These are phyloP conservation scores for Hoplostethus atlanticus DNA, from an alignment of 2,797 vertebrate genomes.

Conservation along the genomic window DNA sequence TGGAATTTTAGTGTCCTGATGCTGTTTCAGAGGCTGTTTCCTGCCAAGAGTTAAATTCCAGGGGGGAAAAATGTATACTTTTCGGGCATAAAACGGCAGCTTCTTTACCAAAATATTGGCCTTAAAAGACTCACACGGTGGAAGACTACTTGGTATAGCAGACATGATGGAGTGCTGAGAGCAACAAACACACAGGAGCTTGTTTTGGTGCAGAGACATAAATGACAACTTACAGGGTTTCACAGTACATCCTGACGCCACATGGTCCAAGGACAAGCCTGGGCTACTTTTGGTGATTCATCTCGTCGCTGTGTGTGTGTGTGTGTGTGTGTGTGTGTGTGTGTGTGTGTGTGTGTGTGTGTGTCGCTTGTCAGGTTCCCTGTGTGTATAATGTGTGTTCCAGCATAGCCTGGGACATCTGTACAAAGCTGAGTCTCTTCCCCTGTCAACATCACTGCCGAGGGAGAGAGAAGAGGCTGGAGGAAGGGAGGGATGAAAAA, in stretches of 20 bases:
- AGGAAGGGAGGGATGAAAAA: background rate
- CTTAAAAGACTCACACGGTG: too few species aligned
- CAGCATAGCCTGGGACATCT: background rate
- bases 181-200: background rate
- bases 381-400: conserved; percentile 1
- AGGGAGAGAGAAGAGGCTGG: background rate
- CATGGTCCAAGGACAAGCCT: background rate
- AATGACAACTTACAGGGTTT: background rate
- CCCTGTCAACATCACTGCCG: background rate
- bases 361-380: background rate
- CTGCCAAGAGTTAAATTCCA: too few species aligned
- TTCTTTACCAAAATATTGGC: too few species aligned
- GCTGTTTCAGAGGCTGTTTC: too few species aligned
- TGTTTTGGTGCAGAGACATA: background rate
- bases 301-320: background rate
- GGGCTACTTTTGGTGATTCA: background rate
- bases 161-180: background rate
- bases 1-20: too few species aligned
- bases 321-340: conserved; percentile 3
- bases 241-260: background rate
- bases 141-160: too few species aligned
- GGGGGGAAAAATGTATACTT: too few species aligned
- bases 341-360: background rate
- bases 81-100: too few species aligned
- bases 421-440: conserved; percentile 4